These are phyloP conservation scores for Pomatostomus ruficeps DNA, from an alignment of 2,113 vertebrate genomes.

Conservation along the genomic window DNA sequence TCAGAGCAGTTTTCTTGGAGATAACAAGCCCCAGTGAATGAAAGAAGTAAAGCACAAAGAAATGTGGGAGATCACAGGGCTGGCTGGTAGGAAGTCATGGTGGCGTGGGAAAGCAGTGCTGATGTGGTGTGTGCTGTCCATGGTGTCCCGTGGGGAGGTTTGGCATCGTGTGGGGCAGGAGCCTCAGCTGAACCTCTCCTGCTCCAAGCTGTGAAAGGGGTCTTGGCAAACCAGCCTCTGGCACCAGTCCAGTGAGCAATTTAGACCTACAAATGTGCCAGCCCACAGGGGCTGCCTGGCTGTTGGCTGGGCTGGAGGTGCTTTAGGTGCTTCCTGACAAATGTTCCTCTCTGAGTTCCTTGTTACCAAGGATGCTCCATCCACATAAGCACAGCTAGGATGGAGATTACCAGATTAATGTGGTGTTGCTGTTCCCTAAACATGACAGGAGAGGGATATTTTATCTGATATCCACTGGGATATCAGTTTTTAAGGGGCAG, in stretches of 20 bases:
- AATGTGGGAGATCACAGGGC: background rate
- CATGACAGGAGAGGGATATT: background rate
- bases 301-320: background rate
- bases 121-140: background rate
- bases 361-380: background rate
- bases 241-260: background rate
- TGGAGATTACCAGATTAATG: background rate
- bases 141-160: accelerated
- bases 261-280: background rate
- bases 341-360: background rate
- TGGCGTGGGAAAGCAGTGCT: background rate
- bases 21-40: background rate
- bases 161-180: accelerated
- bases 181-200: background rate
- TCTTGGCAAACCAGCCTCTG: background rate
- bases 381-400: background rate
- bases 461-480: background rate
- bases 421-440: background rate
- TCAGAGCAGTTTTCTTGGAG: background rate
- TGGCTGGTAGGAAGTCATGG: background rate
- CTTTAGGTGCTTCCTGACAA: background rate
- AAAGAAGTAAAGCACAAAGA: background rate
- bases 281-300: background rate
- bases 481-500: background rate
- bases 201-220: background rate